Evolutionary conservation across 2,113 vertebrate species (phyloP).

Genomic region (Calidris pugnax): DNA sequence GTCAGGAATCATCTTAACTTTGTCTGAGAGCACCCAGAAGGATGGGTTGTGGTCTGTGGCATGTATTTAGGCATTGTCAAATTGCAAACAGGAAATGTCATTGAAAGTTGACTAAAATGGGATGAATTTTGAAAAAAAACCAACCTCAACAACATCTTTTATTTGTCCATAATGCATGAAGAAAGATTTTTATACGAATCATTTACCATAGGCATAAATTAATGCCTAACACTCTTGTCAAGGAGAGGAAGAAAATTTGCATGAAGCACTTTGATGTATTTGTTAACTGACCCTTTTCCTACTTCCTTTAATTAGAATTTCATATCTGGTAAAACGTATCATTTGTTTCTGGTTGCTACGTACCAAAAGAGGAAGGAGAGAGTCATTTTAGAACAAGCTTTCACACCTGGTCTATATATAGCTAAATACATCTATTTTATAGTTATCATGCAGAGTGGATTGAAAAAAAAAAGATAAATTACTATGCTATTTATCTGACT

Average conservation of each 20-base stretch:
- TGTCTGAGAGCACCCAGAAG: not conserved
- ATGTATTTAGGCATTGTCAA: not conserved
- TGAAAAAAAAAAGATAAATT: not conserved
- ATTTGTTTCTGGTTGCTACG: constrained; percentile 20
- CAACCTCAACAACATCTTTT: not conserved
- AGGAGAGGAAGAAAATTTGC: not conserved
- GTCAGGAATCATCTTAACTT: not conserved
- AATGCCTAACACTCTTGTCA: not conserved
- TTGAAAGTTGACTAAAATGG: not conserved
- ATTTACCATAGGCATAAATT: not conserved
- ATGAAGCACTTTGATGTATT: not conserved
- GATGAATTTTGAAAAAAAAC: not conserved
- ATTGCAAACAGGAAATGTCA: not conserved
- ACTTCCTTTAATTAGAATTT: constrained; percentile 59
- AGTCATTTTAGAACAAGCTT: not conserved
- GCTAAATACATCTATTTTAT: not conserved
- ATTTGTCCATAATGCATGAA: not conserved
- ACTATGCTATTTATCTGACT: not conserved
- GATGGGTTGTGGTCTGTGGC: not conserved
- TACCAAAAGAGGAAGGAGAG: not conserved
- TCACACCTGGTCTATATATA: not conserved
- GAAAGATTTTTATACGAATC: not conserved
- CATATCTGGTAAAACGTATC: constrained; percentile 4
- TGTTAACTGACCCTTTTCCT: constrained; percentile 24
- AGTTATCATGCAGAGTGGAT: not conserved